Conservation (phyloP, 1,140 invertebrate species). For the Drosophila kohkoa region DNA sequence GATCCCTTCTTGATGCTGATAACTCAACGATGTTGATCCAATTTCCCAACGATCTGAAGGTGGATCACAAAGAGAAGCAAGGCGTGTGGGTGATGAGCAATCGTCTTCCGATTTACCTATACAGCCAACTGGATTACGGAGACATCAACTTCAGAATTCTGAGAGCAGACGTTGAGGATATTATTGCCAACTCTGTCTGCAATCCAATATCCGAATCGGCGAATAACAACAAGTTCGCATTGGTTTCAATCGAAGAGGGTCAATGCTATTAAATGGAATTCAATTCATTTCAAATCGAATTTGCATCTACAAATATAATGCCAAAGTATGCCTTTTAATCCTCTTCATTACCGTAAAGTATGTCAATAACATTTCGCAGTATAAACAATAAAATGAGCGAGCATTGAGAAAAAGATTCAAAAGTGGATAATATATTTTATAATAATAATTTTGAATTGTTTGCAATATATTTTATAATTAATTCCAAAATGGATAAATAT, state of each 20-base stretch:
- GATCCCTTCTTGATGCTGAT: constrained; percentile 86
- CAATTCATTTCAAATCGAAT: not conserved
- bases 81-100: constrained; percentile 92
- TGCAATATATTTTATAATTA: not conserved
- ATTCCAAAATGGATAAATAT: not conserved
- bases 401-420: not conserved
- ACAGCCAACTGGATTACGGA: constrained; percentile 87
- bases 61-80: constrained; percentile 89
- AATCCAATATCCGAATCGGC: constrained; percentile 85
- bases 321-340: not conserved
- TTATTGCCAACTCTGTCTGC: constrained; percentile 89
- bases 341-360: not conserved
- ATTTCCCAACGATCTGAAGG: constrained; percentile 92
- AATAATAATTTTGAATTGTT: not conserved
- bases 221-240: constrained; percentile 31
- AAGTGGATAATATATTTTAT: not conserved
- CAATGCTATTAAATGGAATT: constrained; percentile 62
- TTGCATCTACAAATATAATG: not conserved
- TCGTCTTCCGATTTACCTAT: constrained; percentile 90
- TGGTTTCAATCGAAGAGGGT: constrained; percentile 62
- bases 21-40: constrained; percentile 86
- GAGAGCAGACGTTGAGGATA: constrained; percentile 87
- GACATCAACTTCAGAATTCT: constrained; percentile 91
- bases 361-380: not conserved
- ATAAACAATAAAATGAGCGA: not conserved